Base-by-base conservation (phyloP, 2,113 vertebrate genomes). In the Atherinomorus stipes region DNA sequence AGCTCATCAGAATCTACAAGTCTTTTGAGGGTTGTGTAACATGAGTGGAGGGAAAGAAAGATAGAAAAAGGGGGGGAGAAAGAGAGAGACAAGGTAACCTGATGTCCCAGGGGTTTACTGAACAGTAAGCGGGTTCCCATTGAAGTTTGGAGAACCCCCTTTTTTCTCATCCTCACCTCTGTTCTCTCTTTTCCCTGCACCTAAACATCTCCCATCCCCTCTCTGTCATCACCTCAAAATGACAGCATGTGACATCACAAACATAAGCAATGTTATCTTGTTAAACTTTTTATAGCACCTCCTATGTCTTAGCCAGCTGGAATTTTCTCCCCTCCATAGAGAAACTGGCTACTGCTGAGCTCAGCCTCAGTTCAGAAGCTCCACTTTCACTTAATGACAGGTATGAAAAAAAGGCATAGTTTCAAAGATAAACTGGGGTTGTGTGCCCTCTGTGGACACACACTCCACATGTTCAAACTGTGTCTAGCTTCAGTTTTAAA, bases 21-120 rank as follows among this genome's bases (percentile, higher is more conserved):
- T 84, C 84, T 89, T 92, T 91, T 88, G 88, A 91, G 87, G 76
- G 68, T 91, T 93, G 89, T 92, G 92, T 92, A 93, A 94, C 85
- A 87, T 76, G 91, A 93, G 90, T 58, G 64, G 85, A 67, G 76
- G 80, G 84, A 90, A 61, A 80, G 83, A 87, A 67, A 80, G 66
- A 82, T 52, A 86, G 78, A 89, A 79, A 84, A 79, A 88, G 61
- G 57, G 45, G 57, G 57, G 40, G 72, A 38, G 64, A 58, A 56
- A 44, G 28, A 40, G 81, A 83, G 68, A 84, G 49, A 74, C 66
- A 85, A 83, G 84, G 90, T 91, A 92, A 93, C 90, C 84, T 92
- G 90, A 93, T 90, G 88, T 91, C 86, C 81, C 83, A 70, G 71
- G 80, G 85, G 84, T 71, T 85, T 86, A 80, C 54, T 85, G 67